Conservation (phyloP, 2,113 vertebrate species). For the Pteropus alecto region DNA sequence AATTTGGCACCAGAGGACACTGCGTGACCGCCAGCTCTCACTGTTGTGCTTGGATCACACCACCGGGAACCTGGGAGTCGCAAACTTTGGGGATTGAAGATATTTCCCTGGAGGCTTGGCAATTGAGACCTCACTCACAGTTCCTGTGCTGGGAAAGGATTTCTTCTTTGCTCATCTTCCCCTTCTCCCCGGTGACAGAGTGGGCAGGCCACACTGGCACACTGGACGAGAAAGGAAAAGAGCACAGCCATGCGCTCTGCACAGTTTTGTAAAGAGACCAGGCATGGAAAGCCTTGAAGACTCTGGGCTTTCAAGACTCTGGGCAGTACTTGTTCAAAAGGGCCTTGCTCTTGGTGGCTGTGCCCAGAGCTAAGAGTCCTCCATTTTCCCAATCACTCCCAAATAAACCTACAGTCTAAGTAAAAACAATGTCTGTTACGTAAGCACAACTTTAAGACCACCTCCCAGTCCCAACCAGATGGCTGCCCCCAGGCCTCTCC, state of each 20-base stretch:
- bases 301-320: background rate
- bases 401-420: background rate
- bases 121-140: background rate
- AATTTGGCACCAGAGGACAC: background rate
- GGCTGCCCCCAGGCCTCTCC: background rate
- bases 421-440: background rate
- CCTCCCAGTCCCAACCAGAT: background rate
- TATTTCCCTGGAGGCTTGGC: conserved; percentile 19
- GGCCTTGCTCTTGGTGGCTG: background rate
- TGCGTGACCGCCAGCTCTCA: background rate
- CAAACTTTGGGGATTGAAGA: background rate
- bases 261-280: background rate
- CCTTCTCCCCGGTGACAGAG: background rate
- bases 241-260: background rate
- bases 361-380: background rate
- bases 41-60: background rate
- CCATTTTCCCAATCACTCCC: background rate
- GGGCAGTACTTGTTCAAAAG: background rate
- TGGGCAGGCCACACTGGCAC: background rate
- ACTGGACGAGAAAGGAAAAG: background rate
- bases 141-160: background rate
- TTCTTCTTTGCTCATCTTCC: background rate
- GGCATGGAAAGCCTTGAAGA: background rate
- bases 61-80: background rate
- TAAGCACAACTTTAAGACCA: background rate